phyloP scores from a whole-genome alignment of 1,140 invertebrate species.

The Cydia strobilella region DNA sequence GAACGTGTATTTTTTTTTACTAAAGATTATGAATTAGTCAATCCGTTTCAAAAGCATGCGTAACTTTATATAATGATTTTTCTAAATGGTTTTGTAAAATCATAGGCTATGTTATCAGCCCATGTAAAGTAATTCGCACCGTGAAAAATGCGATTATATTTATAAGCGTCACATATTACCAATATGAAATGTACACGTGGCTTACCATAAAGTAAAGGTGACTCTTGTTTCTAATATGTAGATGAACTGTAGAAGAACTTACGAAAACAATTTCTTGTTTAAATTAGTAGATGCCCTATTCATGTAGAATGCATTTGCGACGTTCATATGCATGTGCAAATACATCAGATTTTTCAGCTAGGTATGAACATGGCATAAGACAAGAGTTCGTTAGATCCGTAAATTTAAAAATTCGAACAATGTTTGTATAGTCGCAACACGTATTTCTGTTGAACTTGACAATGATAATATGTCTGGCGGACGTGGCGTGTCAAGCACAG shows the following conservation, averaged over 20 bases:
- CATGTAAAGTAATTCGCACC: slow-evolving; percentile 1
- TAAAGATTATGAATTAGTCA: no score
- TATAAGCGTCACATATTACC: slow-evolving; percentile 12
- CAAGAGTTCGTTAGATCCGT: neutral
- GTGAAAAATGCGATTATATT: slow-evolving; percentile 5
- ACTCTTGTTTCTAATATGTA: neutral
- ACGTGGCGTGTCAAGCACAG: slow-evolving; percentile 53
- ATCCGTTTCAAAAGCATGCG: no score
- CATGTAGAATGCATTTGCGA: neutral
- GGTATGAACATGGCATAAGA: neutral
- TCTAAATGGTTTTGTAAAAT: no score
- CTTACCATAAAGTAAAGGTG: neutral
- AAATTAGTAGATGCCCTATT: no score
- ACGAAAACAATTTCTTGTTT: neutral
- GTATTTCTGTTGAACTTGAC: slow-evolving; percentile 68
- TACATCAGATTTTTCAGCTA: neutral
- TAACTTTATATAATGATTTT: no score
- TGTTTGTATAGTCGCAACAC: slow-evolving; percentile 46
- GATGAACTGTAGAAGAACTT: no score
- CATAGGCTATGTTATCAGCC: neutral
- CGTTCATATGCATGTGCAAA: neutral
- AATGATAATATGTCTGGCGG: slow-evolving; percentile 68
- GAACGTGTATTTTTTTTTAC: no score
- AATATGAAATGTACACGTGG: neutral
- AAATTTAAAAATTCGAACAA: slow-evolving; percentile 13